phyloP scores from a whole-genome alignment of 2,888 invertebrate genomes.

The Temnothorax ravouxi region DNA sequence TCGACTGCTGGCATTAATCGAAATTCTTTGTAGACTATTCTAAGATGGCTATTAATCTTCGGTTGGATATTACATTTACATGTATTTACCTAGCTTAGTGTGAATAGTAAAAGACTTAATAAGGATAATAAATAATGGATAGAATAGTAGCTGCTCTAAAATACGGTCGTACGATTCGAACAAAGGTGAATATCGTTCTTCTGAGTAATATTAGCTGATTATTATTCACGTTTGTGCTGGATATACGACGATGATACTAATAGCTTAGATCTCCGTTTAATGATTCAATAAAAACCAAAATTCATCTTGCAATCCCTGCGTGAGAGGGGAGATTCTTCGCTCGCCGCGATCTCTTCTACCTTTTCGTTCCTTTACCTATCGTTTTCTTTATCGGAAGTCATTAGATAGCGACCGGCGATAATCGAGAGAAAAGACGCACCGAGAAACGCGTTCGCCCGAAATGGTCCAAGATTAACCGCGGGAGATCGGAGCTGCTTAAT shows the following conservation, averaged over 20 bases:
- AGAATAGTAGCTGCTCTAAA: background rate
- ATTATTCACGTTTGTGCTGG: background rate
- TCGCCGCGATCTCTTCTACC: background rate
- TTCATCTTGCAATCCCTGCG: background rate
- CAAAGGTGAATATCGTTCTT: background rate
- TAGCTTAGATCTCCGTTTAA: conserved; percentile 9
- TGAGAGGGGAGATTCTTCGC: background rate
- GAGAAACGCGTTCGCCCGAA: conserved; percentile 28
- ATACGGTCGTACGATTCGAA: background rate
- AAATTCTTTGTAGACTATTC: background rate
- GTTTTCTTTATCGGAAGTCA: conserved; percentile 59
- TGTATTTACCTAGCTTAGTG: background rate
- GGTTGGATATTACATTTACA: background rate
- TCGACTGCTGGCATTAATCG: background rate
- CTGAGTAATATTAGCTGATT: background rate
- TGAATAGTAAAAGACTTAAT: background rate
- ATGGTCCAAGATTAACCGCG: conserved; percentile 61
- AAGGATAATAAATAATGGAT: conserved; percentile 14
- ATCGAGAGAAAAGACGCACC: conserved; percentile 47
- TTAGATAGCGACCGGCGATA: conserved; percentile 67
- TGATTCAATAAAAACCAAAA: conserved; percentile 1
- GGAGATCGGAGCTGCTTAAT: conserved; percentile 56
- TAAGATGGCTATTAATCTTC: background rate
- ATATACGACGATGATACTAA: background rate
- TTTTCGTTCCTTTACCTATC: background rate